Conservation (phyloP, 2,888 invertebrate genomes). For the Panzeria rudis region DNA sequence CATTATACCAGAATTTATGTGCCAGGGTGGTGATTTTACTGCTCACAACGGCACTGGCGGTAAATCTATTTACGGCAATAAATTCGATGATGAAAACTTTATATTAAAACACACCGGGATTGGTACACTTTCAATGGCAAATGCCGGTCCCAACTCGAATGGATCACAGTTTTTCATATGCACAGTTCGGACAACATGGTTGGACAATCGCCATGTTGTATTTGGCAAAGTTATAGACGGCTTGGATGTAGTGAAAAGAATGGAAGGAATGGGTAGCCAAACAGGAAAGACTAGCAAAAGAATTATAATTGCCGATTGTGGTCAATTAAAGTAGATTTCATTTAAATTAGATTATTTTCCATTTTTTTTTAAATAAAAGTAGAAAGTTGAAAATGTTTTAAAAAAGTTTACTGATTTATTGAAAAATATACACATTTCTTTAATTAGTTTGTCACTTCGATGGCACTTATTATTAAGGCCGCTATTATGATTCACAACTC, state of each 20-base stretch:
- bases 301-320: slow-evolving; percentile 89
- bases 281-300: slow-evolving; percentile 92
- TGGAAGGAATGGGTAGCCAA: slow-evolving; percentile 91
- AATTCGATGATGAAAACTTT: slow-evolving; percentile 98
- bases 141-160: slow-evolving; percentile 97
- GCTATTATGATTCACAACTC: too few species aligned
- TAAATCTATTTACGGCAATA: slow-evolving; percentile 87
- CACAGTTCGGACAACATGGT: slow-evolving; percentile 95
- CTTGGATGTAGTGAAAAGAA: slow-evolving; percentile 94
- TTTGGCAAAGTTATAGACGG: slow-evolving; percentile 95
- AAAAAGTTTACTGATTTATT: too few species aligned
- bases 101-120: slow-evolving; percentile 95
- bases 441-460: too few species aligned
- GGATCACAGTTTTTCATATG: slow-evolving; percentile 98
- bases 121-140: slow-evolving; percentile 97
- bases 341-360: neutral
- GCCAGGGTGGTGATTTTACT: slow-evolving; percentile 97
- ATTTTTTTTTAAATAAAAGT: neutral
- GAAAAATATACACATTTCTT: too few species aligned
- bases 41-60: slow-evolving; percentile 93
- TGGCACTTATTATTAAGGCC: too few species aligned
- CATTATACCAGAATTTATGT: slow-evolving; percentile 98
- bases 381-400: neutral
- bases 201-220: slow-evolving; percentile 96
- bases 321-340: slow-evolving; percentile 79